Conservation (phyloP, 2,113 vertebrate species). For the Elachura formosa region DNA sequence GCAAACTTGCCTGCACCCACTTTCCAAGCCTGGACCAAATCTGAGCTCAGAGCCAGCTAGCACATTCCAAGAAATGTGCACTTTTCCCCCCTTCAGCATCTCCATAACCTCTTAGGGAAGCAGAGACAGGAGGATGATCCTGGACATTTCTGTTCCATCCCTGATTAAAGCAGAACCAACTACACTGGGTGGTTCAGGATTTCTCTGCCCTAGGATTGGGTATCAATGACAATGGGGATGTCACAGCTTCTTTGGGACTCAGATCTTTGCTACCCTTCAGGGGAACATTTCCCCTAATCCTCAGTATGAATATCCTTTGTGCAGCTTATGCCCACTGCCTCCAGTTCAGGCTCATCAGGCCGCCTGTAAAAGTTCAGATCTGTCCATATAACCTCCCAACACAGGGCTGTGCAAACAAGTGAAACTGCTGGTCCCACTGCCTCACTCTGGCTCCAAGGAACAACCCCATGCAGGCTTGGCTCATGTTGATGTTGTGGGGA, state of each 20-base stretch:
- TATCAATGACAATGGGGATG: not conserved
- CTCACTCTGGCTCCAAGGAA: not conserved
- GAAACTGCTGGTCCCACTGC: not conserved
- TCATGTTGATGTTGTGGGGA: not conserved
- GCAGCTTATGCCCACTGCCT: not conserved
- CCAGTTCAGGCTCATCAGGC: not conserved
- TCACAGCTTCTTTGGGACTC: not conserved
- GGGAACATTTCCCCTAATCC: not conserved
- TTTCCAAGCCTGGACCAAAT: not conserved
- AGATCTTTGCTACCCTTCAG: not conserved
- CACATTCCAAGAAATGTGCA: not conserved
- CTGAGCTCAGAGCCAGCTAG: not conserved
- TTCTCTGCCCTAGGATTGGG: not conserved
- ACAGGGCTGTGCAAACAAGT: not conserved
- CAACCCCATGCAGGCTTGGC: not conserved
- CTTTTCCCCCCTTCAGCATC: not conserved
- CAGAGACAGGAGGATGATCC: not conserved
- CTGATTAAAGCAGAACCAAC: not conserved
- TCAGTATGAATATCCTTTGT: not conserved
- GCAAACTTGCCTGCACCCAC: not conserved
- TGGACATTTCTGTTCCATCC: not conserved
- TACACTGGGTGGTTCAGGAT: not conserved
- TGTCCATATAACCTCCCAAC: not conserved
- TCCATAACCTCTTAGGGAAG: not conserved
- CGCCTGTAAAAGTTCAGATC: not conserved